Evolutionary conservation across 2,113 vertebrate species (phyloP).

Genomic region (Corythoichthys haematopterus): DNA sequence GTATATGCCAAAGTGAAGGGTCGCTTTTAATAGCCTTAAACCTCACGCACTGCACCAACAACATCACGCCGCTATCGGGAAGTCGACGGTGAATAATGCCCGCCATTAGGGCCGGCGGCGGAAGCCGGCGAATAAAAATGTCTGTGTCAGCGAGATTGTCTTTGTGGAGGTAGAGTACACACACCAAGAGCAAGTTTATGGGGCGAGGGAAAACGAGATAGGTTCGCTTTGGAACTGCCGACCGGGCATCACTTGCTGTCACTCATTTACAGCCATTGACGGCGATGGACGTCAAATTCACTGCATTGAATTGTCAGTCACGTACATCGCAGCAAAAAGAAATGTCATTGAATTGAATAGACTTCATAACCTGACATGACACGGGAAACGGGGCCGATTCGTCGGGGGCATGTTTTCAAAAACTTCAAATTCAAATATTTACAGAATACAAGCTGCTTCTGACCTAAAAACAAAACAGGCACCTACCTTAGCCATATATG

Average conservation of each 20-base stretch:
- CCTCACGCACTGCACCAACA: constrained; percentile 24
- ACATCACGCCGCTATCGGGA: constrained; percentile 11
- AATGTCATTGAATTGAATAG: too few species aligned
- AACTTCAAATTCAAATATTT: too few species aligned
- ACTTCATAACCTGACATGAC: too few species aligned
- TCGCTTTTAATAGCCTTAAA: constrained; percentile 21
- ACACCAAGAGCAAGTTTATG: not conserved
- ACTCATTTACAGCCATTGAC: too few species aligned
- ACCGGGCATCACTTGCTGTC: not conserved
- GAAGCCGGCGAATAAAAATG: not conserved
- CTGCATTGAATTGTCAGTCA: too few species aligned
- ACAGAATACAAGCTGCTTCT: too few species aligned
- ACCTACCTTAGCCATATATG: too few species aligned
- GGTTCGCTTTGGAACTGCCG: not conserved
- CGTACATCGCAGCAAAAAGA: too few species aligned
- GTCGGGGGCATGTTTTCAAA: too few species aligned
- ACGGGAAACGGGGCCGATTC: too few species aligned
- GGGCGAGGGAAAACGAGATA: not conserved
- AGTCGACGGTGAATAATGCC: constrained; percentile 29
- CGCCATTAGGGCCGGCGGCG: constrained; percentile 6
- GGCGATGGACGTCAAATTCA: too few species aligned
- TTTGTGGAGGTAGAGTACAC: not conserved
- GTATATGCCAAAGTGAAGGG: constrained; percentile 5
- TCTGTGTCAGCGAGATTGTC: not conserved
- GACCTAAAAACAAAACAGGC: too few species aligned